Base-by-base conservation (phyloP, 2,888 invertebrate species). In the Trissonchulus latispiculum region DNA sequence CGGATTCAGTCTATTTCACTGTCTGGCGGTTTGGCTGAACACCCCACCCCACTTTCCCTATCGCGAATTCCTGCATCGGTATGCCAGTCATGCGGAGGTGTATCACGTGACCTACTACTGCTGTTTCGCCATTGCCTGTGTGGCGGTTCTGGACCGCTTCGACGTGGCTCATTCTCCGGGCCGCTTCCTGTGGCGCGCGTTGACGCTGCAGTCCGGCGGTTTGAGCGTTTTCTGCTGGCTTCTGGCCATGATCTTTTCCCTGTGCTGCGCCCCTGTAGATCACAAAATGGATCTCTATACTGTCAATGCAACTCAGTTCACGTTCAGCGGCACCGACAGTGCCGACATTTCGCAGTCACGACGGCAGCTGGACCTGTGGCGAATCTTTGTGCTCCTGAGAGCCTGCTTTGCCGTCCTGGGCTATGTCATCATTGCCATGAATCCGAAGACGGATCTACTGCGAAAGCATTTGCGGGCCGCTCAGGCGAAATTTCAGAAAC, bases 11-110 rank as follows among this genome's bases (percentile, higher is more conserved):
- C 23, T 68, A 36, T 68, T 68, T n/a, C 69, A 68, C 36, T 32
- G n/a, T 36, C n/a, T 68, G 69, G n/a, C 69, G 8, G 36, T 68
- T 68, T 68, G 69, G 69, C 69, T 68, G 33, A 35, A n/a, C 15
- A 68, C 69, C 33, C 69, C 69, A n/a, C 69, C 69, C 2, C 36
- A 33, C 3, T 68, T 68, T 36, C n/a, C 36, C 69, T 68, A 68
- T n/a, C n/a, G 35, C n/a, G 69, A 68, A 33, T 68, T 68, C n/a
- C 36, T 68, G 69, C 8, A 15, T 36, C 33, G 33, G 8, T 68
- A 68, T 36, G 2, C 69, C 28, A 32, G 23, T 15, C 29, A 36
- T 15, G 69, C 69, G 3, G 23, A 35, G 69, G 8, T 33, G 2
- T 68, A 35, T 36, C 69, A 68, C 23, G 69, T 33, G 3, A 23